Conservation (phyloP, 2,888 invertebrate species). For the Linnaemya vulpina region DNA sequence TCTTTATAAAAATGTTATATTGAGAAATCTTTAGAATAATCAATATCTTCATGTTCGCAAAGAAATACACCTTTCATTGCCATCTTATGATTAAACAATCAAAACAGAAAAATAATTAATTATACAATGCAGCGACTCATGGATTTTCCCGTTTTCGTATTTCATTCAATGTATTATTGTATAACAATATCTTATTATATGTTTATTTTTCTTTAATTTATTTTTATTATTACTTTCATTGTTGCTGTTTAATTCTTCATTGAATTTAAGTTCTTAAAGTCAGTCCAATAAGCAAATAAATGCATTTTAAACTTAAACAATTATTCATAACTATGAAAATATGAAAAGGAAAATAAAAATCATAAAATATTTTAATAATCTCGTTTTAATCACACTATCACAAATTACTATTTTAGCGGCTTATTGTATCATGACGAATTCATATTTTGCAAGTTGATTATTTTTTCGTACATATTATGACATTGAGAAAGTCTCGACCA, state of each 20-base stretch:
- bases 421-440: too few species aligned
- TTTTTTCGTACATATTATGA: too few species aligned
- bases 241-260: conserved; percentile 76
- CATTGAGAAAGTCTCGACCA: too few species aligned
- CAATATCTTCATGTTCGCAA: too few species aligned
- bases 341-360: conserved; percentile 76
- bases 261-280: conserved; percentile 76
- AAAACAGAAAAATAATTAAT: background rate
- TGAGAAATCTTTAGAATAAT: too few species aligned
- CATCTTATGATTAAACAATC: conserved; percentile 27
- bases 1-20: too few species aligned
- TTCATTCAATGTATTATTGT: conserved; percentile 63
- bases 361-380: conserved; percentile 54
- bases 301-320: conserved; percentile 77
- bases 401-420: too few species aligned
- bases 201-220: conserved; percentile 64
- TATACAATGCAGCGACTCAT: conserved; percentile 52
- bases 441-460: too few species aligned
- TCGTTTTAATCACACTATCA: background rate
- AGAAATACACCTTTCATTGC: conserved; percentile 23
- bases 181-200: conserved; percentile 58
- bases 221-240: conserved; percentile 71
- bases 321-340: conserved; percentile 75
- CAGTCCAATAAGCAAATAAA: conserved; percentile 79
- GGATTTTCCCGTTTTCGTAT: conserved; percentile 65